These are phyloP conservation scores for Tetranychus urticae DNA, from an alignment of 1,140 invertebrate genomes.

Conservation along the genomic window DNA sequence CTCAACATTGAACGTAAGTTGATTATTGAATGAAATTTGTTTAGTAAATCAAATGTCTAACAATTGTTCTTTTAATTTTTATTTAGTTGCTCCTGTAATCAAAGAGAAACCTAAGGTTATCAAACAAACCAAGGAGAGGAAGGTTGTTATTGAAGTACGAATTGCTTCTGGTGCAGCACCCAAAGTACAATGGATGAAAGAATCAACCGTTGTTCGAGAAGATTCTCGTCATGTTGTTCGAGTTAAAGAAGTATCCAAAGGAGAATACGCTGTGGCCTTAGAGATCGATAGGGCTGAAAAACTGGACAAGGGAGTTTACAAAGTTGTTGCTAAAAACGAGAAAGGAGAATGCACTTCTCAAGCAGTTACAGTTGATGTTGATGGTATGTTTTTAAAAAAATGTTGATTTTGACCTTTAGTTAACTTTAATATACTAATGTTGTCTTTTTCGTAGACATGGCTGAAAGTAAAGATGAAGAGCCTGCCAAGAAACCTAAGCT, in stretches of 20 bases:
- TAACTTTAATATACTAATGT: not conserved
- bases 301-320: conserved; percentile 62
- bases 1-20: conserved; percentile 88
- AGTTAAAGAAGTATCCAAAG: conserved; percentile 28
- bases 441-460: not conserved
- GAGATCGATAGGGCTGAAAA: conserved; percentile 37
- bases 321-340: conserved; percentile 69
- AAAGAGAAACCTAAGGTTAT: conserved; percentile 72
- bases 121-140: conserved; percentile 64
- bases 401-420: not conserved
- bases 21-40: not conserved
- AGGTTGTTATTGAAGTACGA: conserved; percentile 66
- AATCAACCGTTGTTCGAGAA: conserved; percentile 46
- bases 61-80: not conserved
- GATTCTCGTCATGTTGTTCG: conserved; percentile 43
- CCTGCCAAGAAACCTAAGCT: not conserved
- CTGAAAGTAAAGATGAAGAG: not conserved
- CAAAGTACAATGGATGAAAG: conserved; percentile 68
- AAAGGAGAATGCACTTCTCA: conserved; percentile 79
- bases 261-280: conserved; percentile 16
- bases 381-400: conserved; percentile 3
- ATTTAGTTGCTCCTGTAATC: conserved; percentile 63
- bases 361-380: conserved; percentile 40
- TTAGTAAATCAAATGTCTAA: not conserved
- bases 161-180: conserved; percentile 67